Conservation (phyloP, 2,888 invertebrate species). For the Acronicta aceris region DNA sequence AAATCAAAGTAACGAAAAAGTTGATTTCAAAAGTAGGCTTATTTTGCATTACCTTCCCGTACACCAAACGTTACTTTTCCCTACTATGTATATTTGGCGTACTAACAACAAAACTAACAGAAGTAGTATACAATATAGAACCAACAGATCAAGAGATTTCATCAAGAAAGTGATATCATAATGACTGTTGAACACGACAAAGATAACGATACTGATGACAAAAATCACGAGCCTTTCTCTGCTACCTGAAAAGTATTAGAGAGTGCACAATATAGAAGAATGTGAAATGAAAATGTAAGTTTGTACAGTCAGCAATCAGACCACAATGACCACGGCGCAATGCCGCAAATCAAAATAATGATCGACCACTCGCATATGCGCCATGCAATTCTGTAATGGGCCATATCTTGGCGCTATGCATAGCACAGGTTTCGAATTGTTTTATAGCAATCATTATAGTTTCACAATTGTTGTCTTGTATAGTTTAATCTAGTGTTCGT, state of each 20-base stretch:
- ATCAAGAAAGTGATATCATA: conserved; percentile 52
- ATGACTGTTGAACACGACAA: conserved; percentile 40
- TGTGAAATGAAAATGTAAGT: conserved; percentile 60
- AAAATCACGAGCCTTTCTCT: conserved; percentile 57
- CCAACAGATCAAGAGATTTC: conserved; percentile 39
- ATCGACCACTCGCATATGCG: conserved; percentile 54
- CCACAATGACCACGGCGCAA: conserved; percentile 54
- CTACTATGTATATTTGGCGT: conserved; percentile 16
- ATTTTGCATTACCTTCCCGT: conserved; percentile 36
- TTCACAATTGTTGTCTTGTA: conserved; percentile 41
- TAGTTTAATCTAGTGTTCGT: conserved; percentile 30
- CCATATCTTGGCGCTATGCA: conserved; percentile 46
- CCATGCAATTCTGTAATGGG: conserved; percentile 60
- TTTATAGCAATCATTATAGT: conserved; percentile 48
- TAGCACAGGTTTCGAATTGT: conserved; percentile 47
- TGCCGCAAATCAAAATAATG: conserved; percentile 65
- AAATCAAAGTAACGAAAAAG: conserved; percentile 9
- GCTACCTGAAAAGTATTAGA: conserved; percentile 39
- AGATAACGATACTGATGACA: conserved; percentile 46
- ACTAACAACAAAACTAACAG: conserved; percentile 53
- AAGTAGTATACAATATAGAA: conserved; percentile 41
- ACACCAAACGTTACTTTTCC: conserved; percentile 38
- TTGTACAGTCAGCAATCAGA: conserved; percentile 56
- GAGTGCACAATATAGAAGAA: conserved; percentile 44
- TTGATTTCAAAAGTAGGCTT: conserved; percentile 32